A percentile compares a stretch with the other conserved stretches of the same genome.
phyloP scores from a whole-genome alignment of 2,888 invertebrate genomes.

The Pristionchus arcanus region DNA sequence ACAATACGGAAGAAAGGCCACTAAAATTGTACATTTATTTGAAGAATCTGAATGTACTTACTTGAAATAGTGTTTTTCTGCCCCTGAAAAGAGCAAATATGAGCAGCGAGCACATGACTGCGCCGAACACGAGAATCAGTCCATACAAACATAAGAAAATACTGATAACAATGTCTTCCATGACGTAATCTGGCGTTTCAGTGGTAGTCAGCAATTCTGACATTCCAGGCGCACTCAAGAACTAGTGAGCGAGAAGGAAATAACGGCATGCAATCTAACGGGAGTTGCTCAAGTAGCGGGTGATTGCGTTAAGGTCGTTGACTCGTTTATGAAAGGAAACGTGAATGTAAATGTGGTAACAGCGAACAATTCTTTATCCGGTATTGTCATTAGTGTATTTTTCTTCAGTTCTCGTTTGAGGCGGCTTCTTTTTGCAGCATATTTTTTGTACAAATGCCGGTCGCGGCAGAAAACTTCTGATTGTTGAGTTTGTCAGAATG shows the following conservation, averaged over 20 bases:
- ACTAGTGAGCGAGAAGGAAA: not conserved
- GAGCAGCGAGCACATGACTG: not conserved
- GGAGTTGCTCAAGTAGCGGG: not conserved
- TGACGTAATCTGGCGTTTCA: not conserved
- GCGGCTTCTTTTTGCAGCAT: not conserved
- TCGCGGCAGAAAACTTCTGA: not conserved
- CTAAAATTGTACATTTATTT: not conserved
- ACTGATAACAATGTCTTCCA: not conserved
- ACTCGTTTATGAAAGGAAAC: not conserved
- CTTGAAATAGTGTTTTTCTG: not conserved
- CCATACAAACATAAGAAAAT: not conserved
- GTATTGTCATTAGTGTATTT: not conserved
- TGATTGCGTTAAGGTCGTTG: not conserved
- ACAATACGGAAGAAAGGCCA: not conserved
- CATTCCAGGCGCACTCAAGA: not conserved
- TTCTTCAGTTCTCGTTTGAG: not conserved
- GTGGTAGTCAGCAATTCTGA: not conserved
- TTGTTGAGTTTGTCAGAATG: not conserved
- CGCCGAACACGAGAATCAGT: not conserved
- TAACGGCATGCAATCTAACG: not conserved
- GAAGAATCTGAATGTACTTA: not conserved
- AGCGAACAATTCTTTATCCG: not conserved
- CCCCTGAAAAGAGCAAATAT: not conserved
- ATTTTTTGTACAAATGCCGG: no score
- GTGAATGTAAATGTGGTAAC: not conserved